These are phyloP conservation scores for Danio rerio DNA, from an alignment of 2,113 vertebrate species.

Conservation along the genomic window GRCz12tu NC_133190.1:24459001-24459500, in stretches of 20 bases:
- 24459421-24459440: conserved; percentile 41
- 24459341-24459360: conserved; percentile 53
- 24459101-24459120: conserved; percentile 60
- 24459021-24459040: conserved; percentile 45
- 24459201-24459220: conserved; percentile 59
- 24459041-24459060: conserved; percentile 35
- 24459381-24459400: conserved; percentile 35
- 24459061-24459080: conserved; percentile 30
- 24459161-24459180: conserved; percentile 56
- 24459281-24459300: conserved; percentile 61
- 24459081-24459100: conserved; percentile 43
- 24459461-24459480: conserved; percentile 53
- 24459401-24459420: conserved; percentile 41
- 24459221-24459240: conserved; percentile 59
- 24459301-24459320: conserved; percentile 63
- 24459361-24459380: conserved; percentile 54
- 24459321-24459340: conserved; percentile 51
- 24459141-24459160: conserved; percentile 58
- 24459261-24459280: conserved; percentile 53
- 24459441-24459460: conserved; percentile 62
- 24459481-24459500: conserved; percentile 44
- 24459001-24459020: conserved; percentile 31
- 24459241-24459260: conserved; percentile 58
- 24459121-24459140: conserved; percentile 53
- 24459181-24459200: conserved; percentile 54